These are phyloP conservation scores for Caenorhabditis drosophilae DNA, from an alignment of 2,888 invertebrate species.

Conservation along the genomic window DNA sequence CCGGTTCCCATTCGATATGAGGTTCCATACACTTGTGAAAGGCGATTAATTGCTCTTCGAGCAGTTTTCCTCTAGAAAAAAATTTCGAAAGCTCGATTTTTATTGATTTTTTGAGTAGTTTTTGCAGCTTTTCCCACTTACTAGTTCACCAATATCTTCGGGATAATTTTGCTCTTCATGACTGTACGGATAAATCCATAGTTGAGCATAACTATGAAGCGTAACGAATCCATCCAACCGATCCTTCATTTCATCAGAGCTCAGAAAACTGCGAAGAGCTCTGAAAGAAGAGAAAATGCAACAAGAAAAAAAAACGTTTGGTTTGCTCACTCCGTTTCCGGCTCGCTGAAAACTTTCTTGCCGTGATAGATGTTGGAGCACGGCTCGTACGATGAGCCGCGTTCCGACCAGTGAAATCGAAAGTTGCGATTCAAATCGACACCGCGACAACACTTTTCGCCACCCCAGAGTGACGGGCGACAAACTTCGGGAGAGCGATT, in stretches of 20 bases:
- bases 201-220: conserved; percentile 68
- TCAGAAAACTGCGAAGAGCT: conserved; percentile 61
- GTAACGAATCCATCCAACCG: conserved; percentile 68
- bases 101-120: background rate
- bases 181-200: conserved; percentile 69
- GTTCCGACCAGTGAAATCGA: conserved; percentile 67
- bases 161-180: conserved; percentile 61
- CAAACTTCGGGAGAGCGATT: conserved; percentile 66
- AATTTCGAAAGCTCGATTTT: no score
- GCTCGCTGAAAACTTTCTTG: conserved; percentile 66
- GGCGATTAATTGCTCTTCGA: conserved; percentile 51
- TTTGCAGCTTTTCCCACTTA: conserved; percentile 11
- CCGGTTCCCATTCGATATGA: conserved; percentile 66
- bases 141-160: conserved; percentile 63
- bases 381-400: conserved; percentile 65
- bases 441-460: conserved; percentile 66
- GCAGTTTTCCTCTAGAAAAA: conserved; percentile 54
- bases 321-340: conserved; percentile 62
- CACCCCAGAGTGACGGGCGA: conserved; percentile 56
- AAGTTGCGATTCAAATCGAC: conserved; percentile 69
- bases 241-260: conserved; percentile 52
- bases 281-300: no score
- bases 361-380: conserved; percentile 69
- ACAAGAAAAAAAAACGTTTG: no score
- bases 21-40: conserved; percentile 61